Evolutionary conservation across 1,140 invertebrate species (phyloP), one percentile per base, ranked within the genome.

Genomic region (Eueides isabella): DNA sequence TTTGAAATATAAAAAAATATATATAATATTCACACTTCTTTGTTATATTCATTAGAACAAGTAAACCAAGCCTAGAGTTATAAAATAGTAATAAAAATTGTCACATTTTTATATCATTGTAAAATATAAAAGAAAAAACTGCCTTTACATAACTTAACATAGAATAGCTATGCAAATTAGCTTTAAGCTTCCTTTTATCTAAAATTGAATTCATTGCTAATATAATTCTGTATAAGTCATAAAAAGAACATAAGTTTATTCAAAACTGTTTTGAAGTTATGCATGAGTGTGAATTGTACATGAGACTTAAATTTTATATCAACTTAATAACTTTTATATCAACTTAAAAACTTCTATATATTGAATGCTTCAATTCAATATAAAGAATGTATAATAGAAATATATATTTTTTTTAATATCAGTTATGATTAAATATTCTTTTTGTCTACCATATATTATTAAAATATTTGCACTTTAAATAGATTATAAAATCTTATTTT

Each of bases 111-210:
- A 44, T 44, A 9, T 5, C n/a, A 44, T 44, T 16, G 6, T 12
- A 12, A 55, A 26, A 12, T 12, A 55, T 11, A 23, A 55, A 23
- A 26, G 19, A 55, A 26, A 11, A 55, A 55, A 26, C 48, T 26
- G 23, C 2, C 48, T 55, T 23, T 55, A 55, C 23, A 26, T 11
- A 11, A 55, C 1, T 23, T 11, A 26, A 2, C 7, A 55, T 55
- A 2, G 9, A 55, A 55, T 55, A 23, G 48, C 7, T 12, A 55
- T 55, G 28, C 19, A 55, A 55, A 68, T 67, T 14, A 67, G 33
- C 5, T 14, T 35, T 65, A 65, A 67, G 35, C 23, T 29, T 2
- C 11, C 35, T 67, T 67, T 67, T 28, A 67, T 67, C 11, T 29
- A 41, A 44, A 55, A 4, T 26, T 12, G 23, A 55, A 9, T 55